Evolutionary conservation across 1,140 invertebrate species (phyloP).

Genomic region (Orius insidiosus): DNA sequence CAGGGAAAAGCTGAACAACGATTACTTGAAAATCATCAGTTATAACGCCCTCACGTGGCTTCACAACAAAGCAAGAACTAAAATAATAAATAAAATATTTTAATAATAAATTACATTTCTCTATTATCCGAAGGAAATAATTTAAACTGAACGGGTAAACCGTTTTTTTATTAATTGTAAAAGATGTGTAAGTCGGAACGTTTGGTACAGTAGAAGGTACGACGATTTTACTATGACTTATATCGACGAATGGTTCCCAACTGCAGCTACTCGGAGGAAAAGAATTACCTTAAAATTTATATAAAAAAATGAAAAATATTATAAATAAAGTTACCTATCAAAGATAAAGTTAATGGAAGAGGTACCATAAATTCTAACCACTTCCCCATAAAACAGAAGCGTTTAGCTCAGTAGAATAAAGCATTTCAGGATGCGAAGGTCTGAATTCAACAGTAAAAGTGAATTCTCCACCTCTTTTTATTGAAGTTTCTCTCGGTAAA

Average conservation of each 20-base stretch:
- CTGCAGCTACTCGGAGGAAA: neutral
- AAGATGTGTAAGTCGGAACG: conserved; percentile 1
- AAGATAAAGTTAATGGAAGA: too few species aligned
- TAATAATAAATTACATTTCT: neutral
- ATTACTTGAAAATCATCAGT: conserved; percentile 1
- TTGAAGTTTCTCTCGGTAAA: too few species aligned
- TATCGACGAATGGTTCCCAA: neutral
- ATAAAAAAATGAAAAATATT: conserved; percentile 1
- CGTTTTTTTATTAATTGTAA: neutral
- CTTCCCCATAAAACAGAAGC: too few species aligned
- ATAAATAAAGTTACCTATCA: conserved; percentile 22
- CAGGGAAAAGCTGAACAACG: neutral
- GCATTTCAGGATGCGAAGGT: too few species aligned
- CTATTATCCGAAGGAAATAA: neutral
- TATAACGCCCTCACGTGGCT: conserved; percentile 1
- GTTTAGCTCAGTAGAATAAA: too few species aligned
- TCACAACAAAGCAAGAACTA: neutral
- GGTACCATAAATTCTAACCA: too few species aligned
- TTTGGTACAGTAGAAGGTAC: neutral
- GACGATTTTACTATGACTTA: conserved; percentile 1
- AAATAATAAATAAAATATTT: neutral
- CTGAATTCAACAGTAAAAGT: too few species aligned
- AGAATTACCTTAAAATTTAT: too few species aligned
- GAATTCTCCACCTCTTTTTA: too few species aligned
- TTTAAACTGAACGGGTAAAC: neutral